phyloP scores from a whole-genome alignment of 2,797 vertebrate species.

The Tamandua tetradactyla region DNA sequence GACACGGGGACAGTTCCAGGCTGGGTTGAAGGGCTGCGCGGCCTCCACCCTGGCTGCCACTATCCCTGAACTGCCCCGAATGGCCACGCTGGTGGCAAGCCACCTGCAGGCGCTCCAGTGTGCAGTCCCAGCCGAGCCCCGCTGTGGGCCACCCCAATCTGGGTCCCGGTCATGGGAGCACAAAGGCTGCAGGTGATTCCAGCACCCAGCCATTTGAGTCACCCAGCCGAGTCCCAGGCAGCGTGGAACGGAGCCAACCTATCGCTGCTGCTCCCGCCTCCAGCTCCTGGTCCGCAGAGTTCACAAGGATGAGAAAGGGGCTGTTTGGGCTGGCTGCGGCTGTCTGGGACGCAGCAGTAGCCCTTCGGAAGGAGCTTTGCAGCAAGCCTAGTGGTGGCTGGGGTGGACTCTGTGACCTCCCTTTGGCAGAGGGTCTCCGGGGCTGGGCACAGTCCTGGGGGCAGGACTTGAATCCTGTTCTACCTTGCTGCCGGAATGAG shows the following conservation, averaged over 20 bases:
- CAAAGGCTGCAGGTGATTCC: too few relatives aligned
- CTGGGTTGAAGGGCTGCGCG: rapidly evolving
- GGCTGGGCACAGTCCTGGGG: too few relatives aligned
- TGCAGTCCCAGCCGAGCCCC: neutral
- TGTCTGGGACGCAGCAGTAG: rapidly evolving
- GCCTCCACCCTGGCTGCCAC: rapidly evolving
- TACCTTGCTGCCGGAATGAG: neutral
- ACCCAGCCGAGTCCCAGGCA: neutral
- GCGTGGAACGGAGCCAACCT: rapidly evolving
- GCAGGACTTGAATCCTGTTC: neutral
- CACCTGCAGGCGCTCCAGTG: rapidly evolving
- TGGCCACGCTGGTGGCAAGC: rapidly evolving
- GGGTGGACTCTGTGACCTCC: neutral
- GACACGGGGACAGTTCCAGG: rapidly evolving
- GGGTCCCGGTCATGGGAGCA: neutral
- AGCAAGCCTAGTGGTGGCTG: neutral
- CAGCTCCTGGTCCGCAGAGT: too few relatives aligned
- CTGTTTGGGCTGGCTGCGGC: rapidly evolving
- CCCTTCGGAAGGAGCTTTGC: too few relatives aligned
- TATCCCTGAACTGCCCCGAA: neutral
- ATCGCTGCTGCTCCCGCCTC: rapidly evolving
- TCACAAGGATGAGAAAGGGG: rapidly evolving
- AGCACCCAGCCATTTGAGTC: neutral
- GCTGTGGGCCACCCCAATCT: neutral
- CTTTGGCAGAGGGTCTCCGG: neutral